These are phyloP conservation scores for Drosophila emarginata DNA, from an alignment of 2,888 invertebrate genomes.

Conservation along the genomic window DNA sequence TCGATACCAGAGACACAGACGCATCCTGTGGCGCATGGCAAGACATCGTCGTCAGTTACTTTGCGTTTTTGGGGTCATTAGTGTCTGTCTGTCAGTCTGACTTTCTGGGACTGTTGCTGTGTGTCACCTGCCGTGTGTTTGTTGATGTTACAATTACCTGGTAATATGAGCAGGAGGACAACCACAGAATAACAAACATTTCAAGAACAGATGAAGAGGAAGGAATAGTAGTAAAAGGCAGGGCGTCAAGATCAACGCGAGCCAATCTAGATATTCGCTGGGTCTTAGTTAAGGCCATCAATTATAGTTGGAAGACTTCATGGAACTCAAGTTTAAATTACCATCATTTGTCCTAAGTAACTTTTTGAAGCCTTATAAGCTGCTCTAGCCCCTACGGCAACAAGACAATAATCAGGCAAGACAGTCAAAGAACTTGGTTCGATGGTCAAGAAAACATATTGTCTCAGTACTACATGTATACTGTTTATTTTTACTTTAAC, in stretches of 20 bases:
- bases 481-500: too few species aligned
- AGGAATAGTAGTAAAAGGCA: background rate
- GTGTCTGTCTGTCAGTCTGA: slow-evolving; percentile 58
- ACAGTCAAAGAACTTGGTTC: background rate
- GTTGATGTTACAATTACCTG: slow-evolving; percentile 73
- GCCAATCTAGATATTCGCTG: background rate
- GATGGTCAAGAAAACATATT: too few species aligned
- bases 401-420: background rate
- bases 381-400: slow-evolving; percentile 33
- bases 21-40: slow-evolving; percentile 78
- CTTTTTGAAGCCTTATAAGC: slow-evolving; percentile 3
- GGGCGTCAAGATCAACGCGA: slow-evolving; percentile 4
- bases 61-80: slow-evolving; percentile 62
- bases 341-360: slow-evolving; percentile 19
- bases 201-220: slow-evolving; percentile 19
- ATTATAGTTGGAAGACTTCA: slow-evolving; percentile 34
- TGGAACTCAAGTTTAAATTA: slow-evolving; percentile 27
- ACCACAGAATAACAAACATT: slow-evolving; percentile 66
- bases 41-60: slow-evolving; percentile 40
- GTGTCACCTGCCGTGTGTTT: slow-evolving; percentile 66
- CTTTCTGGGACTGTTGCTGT: slow-evolving; percentile 27
- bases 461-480: too few species aligned
- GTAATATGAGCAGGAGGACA: slow-evolving; percentile 51
- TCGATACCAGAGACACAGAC: slow-evolving; percentile 52
- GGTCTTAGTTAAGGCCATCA: slow-evolving; percentile 40